Evolutionary conservation across 2,113 vertebrate species (phyloP).

Genomic region (Dolichotis patagonum): DNA sequence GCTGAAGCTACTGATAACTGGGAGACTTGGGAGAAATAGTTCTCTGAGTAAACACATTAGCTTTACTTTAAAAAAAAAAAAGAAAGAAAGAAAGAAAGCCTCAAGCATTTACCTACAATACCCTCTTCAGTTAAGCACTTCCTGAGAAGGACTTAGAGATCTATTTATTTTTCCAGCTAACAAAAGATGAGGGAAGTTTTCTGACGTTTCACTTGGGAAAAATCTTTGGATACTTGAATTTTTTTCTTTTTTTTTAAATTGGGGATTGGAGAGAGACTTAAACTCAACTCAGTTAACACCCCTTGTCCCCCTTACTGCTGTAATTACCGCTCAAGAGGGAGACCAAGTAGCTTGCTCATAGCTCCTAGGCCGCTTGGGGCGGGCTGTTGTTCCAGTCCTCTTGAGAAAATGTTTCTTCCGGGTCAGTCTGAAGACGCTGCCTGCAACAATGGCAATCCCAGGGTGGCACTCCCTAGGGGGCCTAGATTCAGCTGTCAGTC

Average conservation of each 20-base stretch:
- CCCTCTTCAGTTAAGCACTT: conserved; percentile 63
- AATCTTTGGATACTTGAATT: conserved; percentile 35
- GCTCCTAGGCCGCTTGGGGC: conserved; percentile 51
- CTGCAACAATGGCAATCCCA: conserved; percentile 71
- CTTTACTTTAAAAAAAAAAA: background rate
- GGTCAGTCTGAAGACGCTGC: conserved; percentile 66
- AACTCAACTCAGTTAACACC: conserved; percentile 41
- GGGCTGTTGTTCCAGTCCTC: conserved; percentile 50
- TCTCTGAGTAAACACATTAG: conserved; percentile 52
- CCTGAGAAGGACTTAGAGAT: background rate
- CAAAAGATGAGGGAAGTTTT: background rate
- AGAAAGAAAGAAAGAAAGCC: background rate
- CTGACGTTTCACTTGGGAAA: conserved; percentile 43
- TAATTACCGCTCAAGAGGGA: conserved; percentile 70
- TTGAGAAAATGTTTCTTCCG: conserved; percentile 73
- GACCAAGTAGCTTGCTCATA: conserved; percentile 55
- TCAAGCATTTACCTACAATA: conserved; percentile 38
- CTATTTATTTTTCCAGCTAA: conserved; percentile 66
- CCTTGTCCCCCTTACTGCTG: background rate
- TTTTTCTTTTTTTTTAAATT: conserved; percentile 29
- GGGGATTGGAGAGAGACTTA: conserved; percentile 39
- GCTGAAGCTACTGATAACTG: background rate
- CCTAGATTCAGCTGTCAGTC: conserved; percentile 81
- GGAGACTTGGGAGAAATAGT: background rate
- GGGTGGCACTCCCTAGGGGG: conserved; percentile 65